Percentiles rank a stretch among this genome's conserved stretches.
phyloP scores from a whole-genome alignment of 2,888 invertebrate species.

The Idaea aversata region DNA sequence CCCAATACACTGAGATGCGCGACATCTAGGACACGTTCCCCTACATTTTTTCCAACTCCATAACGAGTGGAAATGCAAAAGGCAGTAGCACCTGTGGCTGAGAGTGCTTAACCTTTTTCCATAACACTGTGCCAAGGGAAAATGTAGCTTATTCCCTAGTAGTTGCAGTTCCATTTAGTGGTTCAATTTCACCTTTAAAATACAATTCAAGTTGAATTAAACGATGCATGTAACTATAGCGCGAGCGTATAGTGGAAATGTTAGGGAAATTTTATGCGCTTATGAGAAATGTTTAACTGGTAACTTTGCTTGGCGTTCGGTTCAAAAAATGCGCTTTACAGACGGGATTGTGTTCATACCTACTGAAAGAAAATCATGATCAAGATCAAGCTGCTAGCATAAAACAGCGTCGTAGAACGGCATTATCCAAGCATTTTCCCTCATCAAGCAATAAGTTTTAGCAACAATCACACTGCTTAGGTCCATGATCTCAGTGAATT shows the following conservation, averaged over 20 bases:
- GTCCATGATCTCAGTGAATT: too few relatives aligned
- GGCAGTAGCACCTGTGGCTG: slow-evolving; percentile 37
- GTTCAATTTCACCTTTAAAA: slow-evolving; percentile 3
- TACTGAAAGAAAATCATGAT: too few relatives aligned
- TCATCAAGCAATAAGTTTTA: too few relatives aligned
- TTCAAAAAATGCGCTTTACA: neutral
- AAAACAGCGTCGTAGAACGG: too few relatives aligned
- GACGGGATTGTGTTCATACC: neutral
- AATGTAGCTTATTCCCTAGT: slow-evolving; percentile 4
- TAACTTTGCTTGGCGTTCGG: neutral
- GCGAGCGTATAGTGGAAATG: slow-evolving; percentile 18
- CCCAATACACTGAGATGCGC: too few relatives aligned
- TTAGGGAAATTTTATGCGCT: slow-evolving; percentile 22
- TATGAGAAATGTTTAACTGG: slow-evolving; percentile 1
- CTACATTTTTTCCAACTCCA: slow-evolving; percentile 23
- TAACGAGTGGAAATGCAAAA: slow-evolving; percentile 34
- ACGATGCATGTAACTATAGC: slow-evolving; percentile 22
- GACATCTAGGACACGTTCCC: neutral
- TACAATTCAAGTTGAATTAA: slow-evolving; percentile 19
- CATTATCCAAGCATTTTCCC: too few relatives aligned
- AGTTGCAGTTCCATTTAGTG: neutral
- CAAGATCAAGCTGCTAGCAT: too few relatives aligned
- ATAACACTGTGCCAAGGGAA: slow-evolving; percentile 7
- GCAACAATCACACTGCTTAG: too few relatives aligned
- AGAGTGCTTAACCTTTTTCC: slow-evolving; percentile 36